Percentiles rank a stretch among this genome's conserved stretches.
Evolutionary conservation across 2,797 vertebrate genomes (phyloP).

Genomic region (Pyrocephalus nanus): DNA sequence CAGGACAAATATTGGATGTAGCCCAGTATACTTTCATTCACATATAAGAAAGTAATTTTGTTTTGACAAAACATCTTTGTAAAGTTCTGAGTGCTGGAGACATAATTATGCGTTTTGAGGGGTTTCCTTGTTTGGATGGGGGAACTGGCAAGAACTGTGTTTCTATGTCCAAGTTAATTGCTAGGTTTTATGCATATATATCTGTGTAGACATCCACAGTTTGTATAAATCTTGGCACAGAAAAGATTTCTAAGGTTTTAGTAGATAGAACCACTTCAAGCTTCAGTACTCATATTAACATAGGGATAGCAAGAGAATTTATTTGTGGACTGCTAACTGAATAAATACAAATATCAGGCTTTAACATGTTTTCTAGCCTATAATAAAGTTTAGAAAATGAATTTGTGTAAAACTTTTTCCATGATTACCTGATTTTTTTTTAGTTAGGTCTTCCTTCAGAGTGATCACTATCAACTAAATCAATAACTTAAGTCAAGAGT

Average conservation of each 20-base stretch:
- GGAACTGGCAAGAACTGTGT: background rate
- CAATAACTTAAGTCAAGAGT: background rate
- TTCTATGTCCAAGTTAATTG: background rate
- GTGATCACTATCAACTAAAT: background rate
- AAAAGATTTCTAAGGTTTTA: background rate
- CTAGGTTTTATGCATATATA: background rate
- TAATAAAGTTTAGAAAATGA: background rate
- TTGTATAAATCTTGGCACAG: background rate
- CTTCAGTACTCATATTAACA: background rate
- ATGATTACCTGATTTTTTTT: background rate
- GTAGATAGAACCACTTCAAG: background rate
- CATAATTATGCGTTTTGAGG: background rate
- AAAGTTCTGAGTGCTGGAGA: background rate
- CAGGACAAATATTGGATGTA: background rate
- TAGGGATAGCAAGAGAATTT: background rate
- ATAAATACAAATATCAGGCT: background rate
- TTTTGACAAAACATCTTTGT: background rate
- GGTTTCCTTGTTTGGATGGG: fast-evolving
- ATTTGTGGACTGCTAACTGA: background rate
- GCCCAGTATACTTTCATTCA: background rate
- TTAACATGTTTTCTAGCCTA: background rate
- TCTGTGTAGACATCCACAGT: background rate
- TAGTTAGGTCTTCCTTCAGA: background rate
- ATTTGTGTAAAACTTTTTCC: background rate
- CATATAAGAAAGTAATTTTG: background rate